Base-by-base conservation (phyloP, 2,113 vertebrate genomes). In the Epinephelus cyanopodus region DNA sequence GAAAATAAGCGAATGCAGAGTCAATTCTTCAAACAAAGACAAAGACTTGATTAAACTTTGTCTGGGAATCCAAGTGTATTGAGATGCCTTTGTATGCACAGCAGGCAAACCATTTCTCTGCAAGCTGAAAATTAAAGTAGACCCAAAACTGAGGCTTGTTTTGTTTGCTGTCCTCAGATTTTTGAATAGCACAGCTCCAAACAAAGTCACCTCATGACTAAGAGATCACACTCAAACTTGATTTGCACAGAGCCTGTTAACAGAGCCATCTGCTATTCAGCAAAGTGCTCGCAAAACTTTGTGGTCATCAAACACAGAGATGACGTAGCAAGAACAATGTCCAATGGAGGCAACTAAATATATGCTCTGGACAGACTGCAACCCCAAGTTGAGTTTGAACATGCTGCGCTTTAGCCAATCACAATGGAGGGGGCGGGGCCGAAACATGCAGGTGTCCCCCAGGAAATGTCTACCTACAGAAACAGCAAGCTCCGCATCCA, bases 1-100 rank as follows among this genome's bases (percentile, higher is more conserved):
- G 70, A 74, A 85, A 88, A 81, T 71, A 78, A 75, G 42, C 52
- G 50, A 72, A 42, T n/a, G 70, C 64, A 45, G 69, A 79, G 79
- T 77, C 65, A 79, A 48, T 74, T 74, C 45, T 45, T 61, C 52
- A 57, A 45, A 45, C 11, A 45, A 45, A 45, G 9, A 45, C 33
- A 77, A 77, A 52, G 23, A 57, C 39, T 45, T 61, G 70, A 86
- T 88, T 86, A 65, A 88, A 77, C 74, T 88, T 81, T 77, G 66
- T 84, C 52, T 68, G 68, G 58, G 19, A 83, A 85, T 84, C 84
- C 65, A n/a, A 3, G 21, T 19, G 60, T 25, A 81, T 73, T 82
- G 65, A 74, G 71, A 80, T 23, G 77, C 17, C 5, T 76, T 19
- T 73, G 25, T 58, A 15, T 66, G 52, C 66, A 62, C 58, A 71